Evolutionary conservation across 1,140 invertebrate genomes (phyloP).

Genomic region (Eurytemora carolleeae): DNA sequence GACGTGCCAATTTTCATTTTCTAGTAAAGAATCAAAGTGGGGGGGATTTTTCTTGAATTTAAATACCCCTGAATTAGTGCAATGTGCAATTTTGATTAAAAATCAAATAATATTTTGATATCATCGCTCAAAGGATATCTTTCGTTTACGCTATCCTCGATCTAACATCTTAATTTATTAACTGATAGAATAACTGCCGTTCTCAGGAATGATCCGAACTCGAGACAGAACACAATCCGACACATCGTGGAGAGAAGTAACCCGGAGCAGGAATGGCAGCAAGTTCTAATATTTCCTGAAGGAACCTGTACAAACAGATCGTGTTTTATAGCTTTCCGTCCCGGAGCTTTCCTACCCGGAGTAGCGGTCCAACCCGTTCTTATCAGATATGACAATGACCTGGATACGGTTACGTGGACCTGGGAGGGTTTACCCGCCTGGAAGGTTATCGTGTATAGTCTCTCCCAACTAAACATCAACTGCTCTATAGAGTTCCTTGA

Average conservation of each 20-base stretch:
- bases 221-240: conserved; percentile 48
- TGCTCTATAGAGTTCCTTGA: conserved; percentile 88
- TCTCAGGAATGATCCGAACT: conserved; percentile 68
- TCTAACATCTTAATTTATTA: no score
- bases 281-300: conserved; percentile 79
- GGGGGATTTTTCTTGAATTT: no score
- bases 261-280: not conserved
- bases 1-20: no score
- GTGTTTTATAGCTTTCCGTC: conserved; percentile 79
- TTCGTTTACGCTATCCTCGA: no score
- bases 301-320: conserved; percentile 85
- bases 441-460: conserved; percentile 65
- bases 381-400: conserved; percentile 69
- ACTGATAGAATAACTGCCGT: no score
- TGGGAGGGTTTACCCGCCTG: conserved; percentile 62
- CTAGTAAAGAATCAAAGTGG: no score
- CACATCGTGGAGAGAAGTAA: not conserved
- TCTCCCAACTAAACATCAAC: conserved; percentile 68
- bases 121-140: no score
- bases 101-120: no score
- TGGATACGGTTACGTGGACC: conserved; percentile 86
- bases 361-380: conserved; percentile 84
- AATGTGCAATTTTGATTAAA: no score
- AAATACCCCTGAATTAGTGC: no score
- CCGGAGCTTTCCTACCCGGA: conserved; percentile 66